These are phyloP conservation scores for Phrixothrix hirtus DNA, from an alignment of 2,888 invertebrate genomes.

Conservation along the genomic window DNA sequence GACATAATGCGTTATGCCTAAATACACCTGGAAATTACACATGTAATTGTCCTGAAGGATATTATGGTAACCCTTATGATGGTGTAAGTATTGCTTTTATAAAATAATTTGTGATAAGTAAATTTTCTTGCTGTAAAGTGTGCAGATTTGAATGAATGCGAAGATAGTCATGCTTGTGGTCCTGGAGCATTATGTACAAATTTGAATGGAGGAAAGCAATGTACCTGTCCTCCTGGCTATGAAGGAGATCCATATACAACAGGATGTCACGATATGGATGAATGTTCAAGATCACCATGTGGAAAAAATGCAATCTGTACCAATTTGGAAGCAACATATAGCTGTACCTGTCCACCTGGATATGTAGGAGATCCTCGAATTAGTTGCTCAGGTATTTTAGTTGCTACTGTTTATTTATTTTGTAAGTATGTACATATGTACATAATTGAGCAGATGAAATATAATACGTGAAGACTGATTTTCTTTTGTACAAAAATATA, in stretches of 20 bases:
- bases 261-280: conserved; percentile 75
- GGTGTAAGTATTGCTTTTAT: conserved; percentile 56
- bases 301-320: conserved; percentile 79
- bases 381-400: conserved; percentile 75
- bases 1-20: conserved; percentile 76
- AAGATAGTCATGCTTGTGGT: conserved; percentile 72
- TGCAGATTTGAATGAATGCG: conserved; percentile 83
- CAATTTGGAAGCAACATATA: conserved; percentile 77
- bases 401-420: too few relatives aligned
- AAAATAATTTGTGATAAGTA: neutral
- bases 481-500: conserved; percentile 52
- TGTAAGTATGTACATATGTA: too few relatives aligned
- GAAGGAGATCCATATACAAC: conserved; percentile 75
- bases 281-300: conserved; percentile 75
- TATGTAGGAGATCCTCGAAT: conserved; percentile 77
- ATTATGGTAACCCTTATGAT: conserved; percentile 79
- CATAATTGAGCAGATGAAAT: too few relatives aligned
- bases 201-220: conserved; percentile 77
- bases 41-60: conserved; percentile 82
- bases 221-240: conserved; percentile 82
- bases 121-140: too few relatives aligned
- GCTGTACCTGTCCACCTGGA: conserved; percentile 82
- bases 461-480: conserved; percentile 55
- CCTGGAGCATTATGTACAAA: conserved; percentile 79
- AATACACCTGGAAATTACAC: conserved; percentile 88